phyloP scores from a whole-genome alignment of 1,140 invertebrate species.

The Meloidogyne floridensis region DNA sequence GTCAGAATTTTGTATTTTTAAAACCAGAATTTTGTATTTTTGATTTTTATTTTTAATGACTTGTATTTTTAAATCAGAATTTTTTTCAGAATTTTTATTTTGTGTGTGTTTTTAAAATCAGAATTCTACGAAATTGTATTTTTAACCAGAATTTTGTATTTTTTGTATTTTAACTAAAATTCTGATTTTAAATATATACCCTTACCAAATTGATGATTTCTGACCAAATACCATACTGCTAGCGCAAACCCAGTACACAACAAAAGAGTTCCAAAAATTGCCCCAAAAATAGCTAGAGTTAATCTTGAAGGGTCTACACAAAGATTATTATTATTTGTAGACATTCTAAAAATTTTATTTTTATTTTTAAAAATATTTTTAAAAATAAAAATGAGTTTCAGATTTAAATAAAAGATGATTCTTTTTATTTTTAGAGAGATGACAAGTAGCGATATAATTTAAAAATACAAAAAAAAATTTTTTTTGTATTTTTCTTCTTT shows the following conservation, averaged over 20 bases:
- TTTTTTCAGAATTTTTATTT: no score
- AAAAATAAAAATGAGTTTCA: no score
- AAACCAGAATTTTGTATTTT: background rate
- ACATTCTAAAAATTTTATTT: no score
- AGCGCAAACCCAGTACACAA: slow-evolving; percentile 19
- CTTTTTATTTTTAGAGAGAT: no score
- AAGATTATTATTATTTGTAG: no score
- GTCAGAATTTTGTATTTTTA: background rate
- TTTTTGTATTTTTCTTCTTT: no score
- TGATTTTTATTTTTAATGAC: no score
- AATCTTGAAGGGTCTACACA: slow-evolving; percentile 16
- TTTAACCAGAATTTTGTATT: background rate
- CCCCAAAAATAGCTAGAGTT: slow-evolving; percentile 19
- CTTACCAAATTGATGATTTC: slow-evolving; percentile 16
- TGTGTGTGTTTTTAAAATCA: background rate
- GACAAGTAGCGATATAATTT: no score
- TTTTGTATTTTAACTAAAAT: no score
- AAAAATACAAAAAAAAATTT: no score
- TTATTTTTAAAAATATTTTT: no score
- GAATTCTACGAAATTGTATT: background rate
- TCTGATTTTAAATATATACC: background rate
- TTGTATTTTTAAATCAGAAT: background rate
- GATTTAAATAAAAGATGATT: no score
- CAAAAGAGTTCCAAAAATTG: slow-evolving; percentile 32
- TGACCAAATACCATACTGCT: slow-evolving; percentile 25